Conservation (phyloP, 2,888 invertebrate genomes). For the Drosophila pegasa region DNA sequence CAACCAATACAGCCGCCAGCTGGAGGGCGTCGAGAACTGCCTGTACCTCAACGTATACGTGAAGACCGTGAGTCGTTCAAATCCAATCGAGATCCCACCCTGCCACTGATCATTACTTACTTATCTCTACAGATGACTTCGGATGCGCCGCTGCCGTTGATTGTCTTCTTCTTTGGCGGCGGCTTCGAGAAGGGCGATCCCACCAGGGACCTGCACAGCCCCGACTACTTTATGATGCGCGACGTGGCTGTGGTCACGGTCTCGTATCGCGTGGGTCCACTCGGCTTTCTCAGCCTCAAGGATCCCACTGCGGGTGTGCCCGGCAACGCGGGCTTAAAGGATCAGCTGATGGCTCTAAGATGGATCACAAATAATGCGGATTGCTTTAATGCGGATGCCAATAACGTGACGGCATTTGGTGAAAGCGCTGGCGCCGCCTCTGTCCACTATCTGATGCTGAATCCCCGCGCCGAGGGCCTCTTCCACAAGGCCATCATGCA, state of each 20-base stretch:
- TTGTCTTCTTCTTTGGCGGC: slow-evolving; percentile 86
- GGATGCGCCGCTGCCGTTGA: slow-evolving; percentile 76
- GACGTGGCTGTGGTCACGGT: slow-evolving; percentile 85
- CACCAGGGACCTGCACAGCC: slow-evolving; percentile 81
- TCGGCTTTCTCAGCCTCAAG: slow-evolving; percentile 85
- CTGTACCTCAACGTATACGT: slow-evolving; percentile 85
- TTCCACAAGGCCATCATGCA: slow-evolving; percentile 83
- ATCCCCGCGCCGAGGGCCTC: slow-evolving; percentile 84
- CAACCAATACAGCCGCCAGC: slow-evolving; percentile 72
- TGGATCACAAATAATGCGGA: slow-evolving; percentile 85
- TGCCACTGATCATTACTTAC: not conserved
- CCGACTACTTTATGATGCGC: slow-evolving; percentile 85
- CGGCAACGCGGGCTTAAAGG: slow-evolving; percentile 86
- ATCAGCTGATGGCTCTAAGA: slow-evolving; percentile 85
- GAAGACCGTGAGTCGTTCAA: slow-evolving; percentile 70
- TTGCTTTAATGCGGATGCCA: slow-evolving; percentile 85
- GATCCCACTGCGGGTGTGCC: slow-evolving; percentile 85
- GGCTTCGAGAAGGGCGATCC: slow-evolving; percentile 85
- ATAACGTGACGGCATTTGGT: slow-evolving; percentile 86
- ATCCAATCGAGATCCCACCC: no score
- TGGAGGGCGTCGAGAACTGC: slow-evolving; percentile 86
- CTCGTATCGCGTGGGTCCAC: slow-evolving; percentile 85
- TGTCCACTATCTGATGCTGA: slow-evolving; percentile 85
- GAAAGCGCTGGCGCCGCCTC: slow-evolving; percentile 86
- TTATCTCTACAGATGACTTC: slow-evolving; percentile 44